Percentiles rank a stretch among this genome's conserved stretches.
These are phyloP conservation scores for Emmelina monodactyla DNA, from an alignment of 2,888 invertebrate species.

Conservation along the genomic window DNA sequence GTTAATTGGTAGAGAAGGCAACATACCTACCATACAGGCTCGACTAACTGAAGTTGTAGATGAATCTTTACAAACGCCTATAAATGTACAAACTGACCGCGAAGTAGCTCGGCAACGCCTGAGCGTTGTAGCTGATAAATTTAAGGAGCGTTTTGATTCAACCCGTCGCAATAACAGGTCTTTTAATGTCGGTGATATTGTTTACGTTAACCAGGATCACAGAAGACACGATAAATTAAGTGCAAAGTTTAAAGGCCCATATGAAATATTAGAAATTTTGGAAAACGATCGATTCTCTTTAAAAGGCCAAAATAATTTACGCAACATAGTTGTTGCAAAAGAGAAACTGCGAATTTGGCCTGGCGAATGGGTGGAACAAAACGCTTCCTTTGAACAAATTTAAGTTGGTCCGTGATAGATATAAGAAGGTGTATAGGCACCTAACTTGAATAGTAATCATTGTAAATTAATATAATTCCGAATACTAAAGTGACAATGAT, in stretches of 20 bases:
- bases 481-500: no score
- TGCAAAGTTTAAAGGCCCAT: conserved; percentile 10
- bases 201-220: conserved; percentile 3
- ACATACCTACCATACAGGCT: conserved; percentile 8
- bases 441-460: no score
- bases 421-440: no score
- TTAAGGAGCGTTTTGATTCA: conserved; percentile 1
- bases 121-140: not conserved
- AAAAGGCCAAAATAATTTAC: conserved; percentile 5
- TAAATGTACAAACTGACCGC: conserved; percentile 2
- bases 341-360: conserved; percentile 10
- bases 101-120: conserved; percentile 1
- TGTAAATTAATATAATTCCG: no score
- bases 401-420: no score
- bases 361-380: conserved; percentile 5
- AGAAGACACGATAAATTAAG: conserved; percentile 8
- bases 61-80: not conserved
- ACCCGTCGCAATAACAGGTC: not conserved
- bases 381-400: not conserved
- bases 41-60: conserved; percentile 4
- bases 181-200: not conserved
- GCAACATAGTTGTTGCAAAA: conserved; percentile 10
- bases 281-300: conserved; percentile 7
- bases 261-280: conserved; percentile 9
- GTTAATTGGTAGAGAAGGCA: conserved; percentile 7